A percentile compares a stretch with the other conserved stretches of the same genome.
phyloP scores from a whole-genome alignment of 2,797 vertebrate genomes.

The Argentina silus region DNA sequence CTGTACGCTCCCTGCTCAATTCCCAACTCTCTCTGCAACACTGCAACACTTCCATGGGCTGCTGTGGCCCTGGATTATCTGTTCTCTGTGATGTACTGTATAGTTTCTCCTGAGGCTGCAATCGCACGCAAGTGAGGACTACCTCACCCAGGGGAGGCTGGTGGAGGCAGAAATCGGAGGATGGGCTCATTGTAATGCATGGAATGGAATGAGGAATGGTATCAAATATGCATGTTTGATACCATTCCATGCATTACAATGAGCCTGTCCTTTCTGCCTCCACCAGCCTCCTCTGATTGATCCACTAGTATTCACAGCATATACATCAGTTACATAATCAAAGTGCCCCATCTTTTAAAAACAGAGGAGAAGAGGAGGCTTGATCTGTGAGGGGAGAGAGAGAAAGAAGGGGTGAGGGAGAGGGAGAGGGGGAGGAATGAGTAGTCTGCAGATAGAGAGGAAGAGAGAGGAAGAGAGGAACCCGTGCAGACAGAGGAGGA shows the following conservation, averaged over 20 bases:
- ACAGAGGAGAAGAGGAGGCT: not conserved
- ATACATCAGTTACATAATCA: not conserved
- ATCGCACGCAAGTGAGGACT: no score
- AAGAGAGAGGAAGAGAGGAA: not conserved
- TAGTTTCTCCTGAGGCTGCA: no score
- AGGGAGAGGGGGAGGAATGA: not conserved
- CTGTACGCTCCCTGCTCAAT: slow-evolving; percentile 11
- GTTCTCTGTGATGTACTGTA: not conserved
- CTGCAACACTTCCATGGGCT: slow-evolving; percentile 47
- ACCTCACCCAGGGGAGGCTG: no score
- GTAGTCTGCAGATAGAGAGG: not conserved
- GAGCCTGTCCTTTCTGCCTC: no score
- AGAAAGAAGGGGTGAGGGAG: not conserved
- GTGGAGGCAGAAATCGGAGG: no score
- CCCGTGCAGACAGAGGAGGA: not conserved
- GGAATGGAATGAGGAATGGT: no score
- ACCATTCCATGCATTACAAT: no score
- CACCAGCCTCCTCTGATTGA: not conserved
- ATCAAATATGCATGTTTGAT: no score
- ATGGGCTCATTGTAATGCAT: no score
- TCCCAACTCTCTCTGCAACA: slow-evolving; percentile 50
- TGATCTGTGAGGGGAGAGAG: not conserved
- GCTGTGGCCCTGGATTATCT: slow-evolving; percentile 56
- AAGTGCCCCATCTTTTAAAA: not conserved
- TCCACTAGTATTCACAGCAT: not conserved